Evolutionary conservation across 2,888 invertebrate genomes (phyloP).

Genomic region (Limnephilus marmoratus): DNA sequence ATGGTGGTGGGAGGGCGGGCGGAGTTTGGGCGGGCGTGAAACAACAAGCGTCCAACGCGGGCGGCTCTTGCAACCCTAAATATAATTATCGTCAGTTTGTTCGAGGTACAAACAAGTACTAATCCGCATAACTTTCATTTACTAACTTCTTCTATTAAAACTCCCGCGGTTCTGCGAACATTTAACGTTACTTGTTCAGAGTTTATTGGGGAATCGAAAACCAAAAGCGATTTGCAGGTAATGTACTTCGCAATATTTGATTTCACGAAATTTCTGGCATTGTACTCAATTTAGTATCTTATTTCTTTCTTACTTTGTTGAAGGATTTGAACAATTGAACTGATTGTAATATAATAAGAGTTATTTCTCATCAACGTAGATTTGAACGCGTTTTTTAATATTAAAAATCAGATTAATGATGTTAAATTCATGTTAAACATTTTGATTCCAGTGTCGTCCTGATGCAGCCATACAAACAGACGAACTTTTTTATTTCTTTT

Average conservation of each 20-base stretch:
- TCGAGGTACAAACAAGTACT: background rate
- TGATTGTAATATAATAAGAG: no score
- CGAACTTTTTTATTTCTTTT: no score
- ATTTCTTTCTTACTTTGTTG: background rate
- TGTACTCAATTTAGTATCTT: background rate
- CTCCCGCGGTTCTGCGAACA: background rate
- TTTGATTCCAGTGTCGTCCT: no score
- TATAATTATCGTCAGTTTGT: background rate
- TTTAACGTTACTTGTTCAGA: background rate
- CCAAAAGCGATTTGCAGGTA: background rate
- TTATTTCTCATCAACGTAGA: no score
- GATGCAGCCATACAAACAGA: no score
- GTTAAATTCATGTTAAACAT: no score
- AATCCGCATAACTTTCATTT: background rate
- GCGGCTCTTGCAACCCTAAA: background rate
- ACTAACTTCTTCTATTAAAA: background rate
- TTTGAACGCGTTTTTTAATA: no score
- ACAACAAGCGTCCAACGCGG: background rate
- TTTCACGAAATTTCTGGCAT: background rate
- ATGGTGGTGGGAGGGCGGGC: background rate
- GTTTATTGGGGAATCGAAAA: background rate
- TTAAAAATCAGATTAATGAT: no score
- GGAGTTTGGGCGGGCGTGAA: background rate
- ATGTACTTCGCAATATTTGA: background rate
- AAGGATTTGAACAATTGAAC: no score